These are phyloP conservation scores for Pristionchus exspectatus DNA, from an alignment of 2,888 invertebrate genomes.

Conservation along the genomic window DNA sequence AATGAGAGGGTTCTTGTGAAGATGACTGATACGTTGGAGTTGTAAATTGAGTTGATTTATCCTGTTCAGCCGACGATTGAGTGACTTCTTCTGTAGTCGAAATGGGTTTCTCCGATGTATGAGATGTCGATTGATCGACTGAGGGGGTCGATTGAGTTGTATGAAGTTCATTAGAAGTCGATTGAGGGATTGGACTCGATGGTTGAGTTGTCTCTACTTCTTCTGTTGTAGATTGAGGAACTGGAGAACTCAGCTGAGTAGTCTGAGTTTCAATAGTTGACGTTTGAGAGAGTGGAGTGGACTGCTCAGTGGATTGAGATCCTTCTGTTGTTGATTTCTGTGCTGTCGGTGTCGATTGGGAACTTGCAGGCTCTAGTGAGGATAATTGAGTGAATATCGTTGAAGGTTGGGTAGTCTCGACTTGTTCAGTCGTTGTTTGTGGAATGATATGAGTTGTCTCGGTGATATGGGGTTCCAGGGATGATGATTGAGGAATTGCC, in stretches of 20 bases:
- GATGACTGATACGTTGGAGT: not conserved
- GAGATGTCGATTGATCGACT: not conserved
- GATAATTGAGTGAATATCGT: not conserved
- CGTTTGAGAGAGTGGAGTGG: not conserved
- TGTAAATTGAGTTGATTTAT: not conserved
- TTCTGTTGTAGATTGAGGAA: not conserved
- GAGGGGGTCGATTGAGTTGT: not conserved
- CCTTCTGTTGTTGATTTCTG: not conserved
- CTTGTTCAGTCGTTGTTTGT: not conserved
- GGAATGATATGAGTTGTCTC: not conserved
- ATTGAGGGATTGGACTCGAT: not conserved
- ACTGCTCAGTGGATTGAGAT: not conserved
- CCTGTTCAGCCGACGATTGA: not conserved
- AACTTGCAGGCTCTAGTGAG: not conserved
- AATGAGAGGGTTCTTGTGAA: not conserved
- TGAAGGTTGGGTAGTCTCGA: not conserved
- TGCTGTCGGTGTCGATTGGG: not conserved
- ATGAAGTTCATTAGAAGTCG: not conserved
- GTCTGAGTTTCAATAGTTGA: not conserved
- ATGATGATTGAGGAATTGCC: not conserved
- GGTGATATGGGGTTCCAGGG: not conserved
- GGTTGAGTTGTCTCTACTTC: not conserved
- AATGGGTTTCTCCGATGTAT: not conserved
- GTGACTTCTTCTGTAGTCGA: not conserved
- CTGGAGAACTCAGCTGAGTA: not conserved